These are phyloP conservation scores for Hemibagrus guttatus DNA, from an alignment of 2,797 vertebrate species.

Conservation along the genomic window DNA sequence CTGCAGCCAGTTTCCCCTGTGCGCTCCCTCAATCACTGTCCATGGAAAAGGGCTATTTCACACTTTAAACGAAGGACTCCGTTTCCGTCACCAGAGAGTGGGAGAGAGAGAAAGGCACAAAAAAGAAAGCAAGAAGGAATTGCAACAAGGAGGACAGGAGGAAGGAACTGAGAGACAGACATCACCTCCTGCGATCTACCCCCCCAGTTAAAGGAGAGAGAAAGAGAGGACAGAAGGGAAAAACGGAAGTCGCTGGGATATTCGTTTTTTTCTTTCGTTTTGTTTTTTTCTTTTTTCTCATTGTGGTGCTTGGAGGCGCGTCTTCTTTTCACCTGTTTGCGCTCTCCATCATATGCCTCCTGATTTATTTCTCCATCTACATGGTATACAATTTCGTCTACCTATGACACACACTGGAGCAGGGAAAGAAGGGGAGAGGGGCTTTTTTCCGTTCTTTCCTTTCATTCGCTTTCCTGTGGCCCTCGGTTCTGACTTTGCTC, in stretches of 20 bases:
- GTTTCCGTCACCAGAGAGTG: slow-evolving; percentile 70
- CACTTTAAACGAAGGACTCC: slow-evolving; percentile 66
- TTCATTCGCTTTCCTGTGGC: slow-evolving; percentile 27
- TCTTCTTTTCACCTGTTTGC: slow-evolving; percentile 81
- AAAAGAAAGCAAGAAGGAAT: slow-evolving; percentile 65
- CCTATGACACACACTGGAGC: slow-evolving; percentile 73
- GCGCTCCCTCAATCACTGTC: slow-evolving; percentile 69
- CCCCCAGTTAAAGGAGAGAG: slow-evolving; percentile 54
- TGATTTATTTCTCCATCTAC: slow-evolving; percentile 83
- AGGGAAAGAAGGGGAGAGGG: slow-evolving; percentile 63
- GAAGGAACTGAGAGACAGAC: slow-evolving; percentile 68
- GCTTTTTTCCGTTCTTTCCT: slow-evolving; percentile 60
- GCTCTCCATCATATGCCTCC: slow-evolving; percentile 79
- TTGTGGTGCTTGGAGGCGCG: slow-evolving; percentile 82
- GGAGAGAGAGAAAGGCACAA: slow-evolving; percentile 67
- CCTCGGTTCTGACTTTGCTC: slow-evolving; percentile 30
- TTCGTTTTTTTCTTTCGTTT: slow-evolving; percentile 85
- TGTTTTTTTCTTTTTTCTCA: slow-evolving; percentile 84
- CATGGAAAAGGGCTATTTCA: slow-evolving; percentile 71
- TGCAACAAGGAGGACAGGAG: slow-evolving; percentile 57
- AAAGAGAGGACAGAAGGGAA: slow-evolving; percentile 61
- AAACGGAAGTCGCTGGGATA: slow-evolving; percentile 85
- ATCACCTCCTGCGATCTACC: slow-evolving; percentile 54
- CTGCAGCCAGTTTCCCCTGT: slow-evolving; percentile 54
- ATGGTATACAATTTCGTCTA: slow-evolving; percentile 79